A percentile compares a stretch with the other conserved stretches of the same genome.
These are phyloP conservation scores for Hoplostethus mediterraneus DNA, from an alignment of 2,797 vertebrate species.

Conservation along the genomic window DNA sequence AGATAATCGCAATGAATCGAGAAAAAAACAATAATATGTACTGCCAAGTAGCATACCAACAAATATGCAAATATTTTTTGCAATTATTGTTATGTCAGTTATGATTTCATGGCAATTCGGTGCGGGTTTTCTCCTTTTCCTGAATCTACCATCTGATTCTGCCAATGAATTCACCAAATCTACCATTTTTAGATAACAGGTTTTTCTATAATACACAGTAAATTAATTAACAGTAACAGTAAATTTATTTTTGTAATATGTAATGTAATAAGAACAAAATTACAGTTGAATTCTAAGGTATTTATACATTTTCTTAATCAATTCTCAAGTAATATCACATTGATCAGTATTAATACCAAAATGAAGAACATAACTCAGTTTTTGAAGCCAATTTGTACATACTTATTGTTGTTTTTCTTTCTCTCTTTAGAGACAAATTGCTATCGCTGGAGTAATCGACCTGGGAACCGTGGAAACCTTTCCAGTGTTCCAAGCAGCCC, in stretches of 20 bases:
- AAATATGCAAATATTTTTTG: background rate
- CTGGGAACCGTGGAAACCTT: conserved; percentile 96
- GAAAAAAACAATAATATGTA: background rate
- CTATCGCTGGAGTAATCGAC: conserved; percentile 95
- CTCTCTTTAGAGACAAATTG: conserved; percentile 83
- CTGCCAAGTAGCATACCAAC: background rate
- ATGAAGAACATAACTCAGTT: background rate
- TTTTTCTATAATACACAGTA: background rate
- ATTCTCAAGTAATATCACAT: background rate
- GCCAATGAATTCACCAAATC: background rate
- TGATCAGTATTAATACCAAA: background rate
- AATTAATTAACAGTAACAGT: too few species aligned
- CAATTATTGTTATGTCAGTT: background rate
- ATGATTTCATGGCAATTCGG: conserved; percentile 39
- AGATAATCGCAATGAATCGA: too few species aligned
- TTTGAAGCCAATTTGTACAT: background rate
- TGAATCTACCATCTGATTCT: conserved; percentile 29
- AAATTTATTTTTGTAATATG: too few species aligned
- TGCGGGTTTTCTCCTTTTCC: conserved; percentile 49
- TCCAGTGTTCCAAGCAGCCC: conserved; percentile 92
- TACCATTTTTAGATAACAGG: background rate
- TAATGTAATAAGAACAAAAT: background rate
- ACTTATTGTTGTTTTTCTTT: conserved; percentile 56
- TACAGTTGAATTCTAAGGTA: background rate
- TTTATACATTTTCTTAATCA: conserved; percentile 4